Evolutionary conservation across 2,797 vertebrate genomes (phyloP).

Genomic region (Phyllotis vaccarum): DNA sequence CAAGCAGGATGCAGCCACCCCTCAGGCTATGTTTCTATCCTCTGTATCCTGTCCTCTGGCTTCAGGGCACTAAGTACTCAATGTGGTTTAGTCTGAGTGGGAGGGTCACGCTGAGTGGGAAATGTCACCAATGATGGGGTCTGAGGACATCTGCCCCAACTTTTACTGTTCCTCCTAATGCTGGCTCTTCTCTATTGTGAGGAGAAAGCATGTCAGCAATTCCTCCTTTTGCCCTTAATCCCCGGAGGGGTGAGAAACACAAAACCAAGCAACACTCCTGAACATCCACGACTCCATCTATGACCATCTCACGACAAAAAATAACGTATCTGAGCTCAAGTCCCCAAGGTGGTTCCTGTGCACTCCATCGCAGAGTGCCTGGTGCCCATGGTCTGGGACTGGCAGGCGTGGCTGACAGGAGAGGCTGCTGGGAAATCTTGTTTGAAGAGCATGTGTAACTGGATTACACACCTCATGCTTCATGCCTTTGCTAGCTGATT

Average conservation of each 20-base stretch:
- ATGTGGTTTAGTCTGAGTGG: background rate
- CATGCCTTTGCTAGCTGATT: conserved; percentile 76
- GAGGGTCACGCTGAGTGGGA: background rate
- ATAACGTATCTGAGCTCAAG: background rate
- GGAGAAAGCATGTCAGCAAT: background rate
- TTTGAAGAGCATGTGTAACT: conserved; percentile 68
- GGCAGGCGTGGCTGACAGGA: background rate
- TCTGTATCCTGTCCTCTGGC: background rate
- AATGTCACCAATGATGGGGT: no score
- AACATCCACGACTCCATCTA: background rate
- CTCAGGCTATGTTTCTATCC: background rate
- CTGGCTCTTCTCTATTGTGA: background rate
- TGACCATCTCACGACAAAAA: background rate
- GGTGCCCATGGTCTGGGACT: background rate
- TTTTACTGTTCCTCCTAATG: background rate
- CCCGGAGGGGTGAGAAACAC: background rate
- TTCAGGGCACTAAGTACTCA: background rate
- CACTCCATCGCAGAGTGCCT: background rate
- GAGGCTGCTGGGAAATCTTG: conserved; percentile 39
- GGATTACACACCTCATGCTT: conserved; percentile 77
- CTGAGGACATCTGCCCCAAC: background rate
- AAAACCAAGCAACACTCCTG: background rate
- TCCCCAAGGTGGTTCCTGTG: rapidly evolving
- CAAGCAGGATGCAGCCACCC: background rate
- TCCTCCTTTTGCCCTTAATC: no score